Evolutionary conservation across 2,888 invertebrate species (phyloP), one percentile per base, ranked within the genome.

Genomic region (Mythimna albipuncta): DNA sequence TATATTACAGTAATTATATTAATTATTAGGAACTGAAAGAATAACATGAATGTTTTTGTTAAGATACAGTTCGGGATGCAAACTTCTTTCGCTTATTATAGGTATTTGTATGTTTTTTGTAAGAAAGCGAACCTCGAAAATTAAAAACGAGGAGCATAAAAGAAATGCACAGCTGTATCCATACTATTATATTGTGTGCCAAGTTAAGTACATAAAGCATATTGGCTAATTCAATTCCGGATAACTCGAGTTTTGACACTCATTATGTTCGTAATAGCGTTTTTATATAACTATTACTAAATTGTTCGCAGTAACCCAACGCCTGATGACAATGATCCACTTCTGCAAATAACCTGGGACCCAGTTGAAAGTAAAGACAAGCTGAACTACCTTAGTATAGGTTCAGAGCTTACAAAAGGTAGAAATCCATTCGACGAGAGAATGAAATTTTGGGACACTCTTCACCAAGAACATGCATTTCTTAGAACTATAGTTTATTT

Each of bases 401-500:
- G 93, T 2, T 87, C 92, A 32, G 94, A 95, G 82, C 89, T 96
- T 19, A 95, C 95, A 2, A 94, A 94, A 79, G 95, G 95, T 9
- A 90, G 91, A 71, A 95, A 95, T 77, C 96, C 96, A 2, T 95
- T 93, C 77, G 82, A 90, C n/a, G 95, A 95, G 50, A 89, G 96
- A 82, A 95, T 96, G 95, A 81, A 87, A 16, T 95, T 96, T 85
- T 96, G 96, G 96, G 96, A 96, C 50, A 81, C 93, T 57, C 88
- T 96, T 7, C 93, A 94, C 73, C 87, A 89, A 71, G 92, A 94
- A 79, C 90, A 94, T 79, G 86, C 86, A 65, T 91, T 94, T 59
- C 83, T 94, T 11, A 93, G 91, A 86, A 87, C 92, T 57, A 78
- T 94, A 26, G 88, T 92, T 59, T 92, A 95, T 83, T 94, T 95